phyloP scores from a whole-genome alignment of 2,888 invertebrate genomes.

The Nineta flava region DNA sequence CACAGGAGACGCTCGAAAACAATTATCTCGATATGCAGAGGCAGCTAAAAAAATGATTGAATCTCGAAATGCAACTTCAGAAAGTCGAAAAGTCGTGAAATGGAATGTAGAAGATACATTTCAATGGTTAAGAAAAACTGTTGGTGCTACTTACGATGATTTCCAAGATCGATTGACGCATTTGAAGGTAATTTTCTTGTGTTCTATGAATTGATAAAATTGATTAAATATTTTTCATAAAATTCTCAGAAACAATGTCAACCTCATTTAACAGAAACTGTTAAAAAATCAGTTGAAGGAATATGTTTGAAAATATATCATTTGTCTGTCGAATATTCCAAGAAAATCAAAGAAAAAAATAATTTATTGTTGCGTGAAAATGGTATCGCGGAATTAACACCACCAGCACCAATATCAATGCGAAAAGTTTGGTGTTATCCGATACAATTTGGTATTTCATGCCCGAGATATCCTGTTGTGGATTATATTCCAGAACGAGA shows the following conservation, averaged over 20 bases:
- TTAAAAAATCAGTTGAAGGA: slow-evolving; percentile 86
- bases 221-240: neutral
- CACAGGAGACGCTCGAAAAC: slow-evolving; percentile 89
- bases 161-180: slow-evolving; percentile 81
- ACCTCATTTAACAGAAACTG: slow-evolving; percentile 87
- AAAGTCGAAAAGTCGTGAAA: slow-evolving; percentile 91
- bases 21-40: slow-evolving; percentile 80
- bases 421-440: slow-evolving; percentile 94
- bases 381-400: slow-evolving; percentile 54
- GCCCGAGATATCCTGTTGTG: slow-evolving; percentile 69
- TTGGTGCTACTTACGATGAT: slow-evolving; percentile 88
- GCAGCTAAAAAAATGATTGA: slow-evolving; percentile 96
- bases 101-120: slow-evolving; percentile 98
- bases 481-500: slow-evolving; percentile 79
- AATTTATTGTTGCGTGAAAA: slow-evolving; percentile 72
- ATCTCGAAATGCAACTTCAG: slow-evolving; percentile 78
- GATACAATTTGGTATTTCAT: slow-evolving; percentile 74
- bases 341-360: slow-evolving; percentile 79
- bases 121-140: slow-evolving; percentile 83
- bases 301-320: slow-evolving; percentile 90
- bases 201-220: neutral
- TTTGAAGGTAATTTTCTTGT: slow-evolving; percentile 38
- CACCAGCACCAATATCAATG: slow-evolving; percentile 45
- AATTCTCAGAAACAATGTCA: slow-evolving; percentile 54
- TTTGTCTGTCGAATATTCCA: slow-evolving; percentile 79